phyloP scores from a whole-genome alignment of 2,888 invertebrate species.

The Epinotia demarniana region DNA sequence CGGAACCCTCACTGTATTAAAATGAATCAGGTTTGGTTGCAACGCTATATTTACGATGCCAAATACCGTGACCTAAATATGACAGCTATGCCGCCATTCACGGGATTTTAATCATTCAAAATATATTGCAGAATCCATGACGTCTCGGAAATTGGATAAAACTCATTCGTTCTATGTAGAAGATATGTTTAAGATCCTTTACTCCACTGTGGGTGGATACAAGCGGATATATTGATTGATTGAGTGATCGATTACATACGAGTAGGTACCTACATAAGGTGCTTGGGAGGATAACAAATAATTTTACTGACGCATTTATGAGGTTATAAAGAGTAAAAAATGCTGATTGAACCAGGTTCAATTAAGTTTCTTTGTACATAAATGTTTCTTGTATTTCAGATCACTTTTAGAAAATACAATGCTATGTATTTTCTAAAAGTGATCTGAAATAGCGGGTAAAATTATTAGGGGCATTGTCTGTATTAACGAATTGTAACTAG shows the following conservation, averaged over 20 bases:
- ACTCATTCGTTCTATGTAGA: neutral
- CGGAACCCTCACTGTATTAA: constrained; percentile 19
- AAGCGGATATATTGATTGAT: neutral
- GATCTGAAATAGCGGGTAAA: too few relatives aligned
- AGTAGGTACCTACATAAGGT: neutral
- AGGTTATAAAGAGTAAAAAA: too few relatives aligned
- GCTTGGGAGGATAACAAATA: too few relatives aligned
- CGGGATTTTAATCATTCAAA: constrained; percentile 19
- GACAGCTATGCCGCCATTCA: constrained; percentile 19
- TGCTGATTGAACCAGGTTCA: too few relatives aligned
- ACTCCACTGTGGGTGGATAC: neutral
- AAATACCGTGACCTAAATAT: constrained; percentile 42
- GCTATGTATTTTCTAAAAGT: too few relatives aligned
- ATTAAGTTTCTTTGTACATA: too few relatives aligned
- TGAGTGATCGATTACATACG: neutral
- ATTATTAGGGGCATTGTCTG: too few relatives aligned
- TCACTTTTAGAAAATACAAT: too few relatives aligned
- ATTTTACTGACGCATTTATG: too few relatives aligned
- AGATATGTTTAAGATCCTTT: neutral
- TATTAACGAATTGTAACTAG: too few relatives aligned
- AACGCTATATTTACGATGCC: constrained; percentile 15
- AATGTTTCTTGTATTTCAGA: too few relatives aligned
- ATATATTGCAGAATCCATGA: constrained; percentile 8
- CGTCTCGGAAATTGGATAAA: neutral
- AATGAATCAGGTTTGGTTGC: constrained; percentile 4